phyloP scores from a whole-genome alignment of 2,888 invertebrate species.

The Drosophila quasianomalipes region DNA sequence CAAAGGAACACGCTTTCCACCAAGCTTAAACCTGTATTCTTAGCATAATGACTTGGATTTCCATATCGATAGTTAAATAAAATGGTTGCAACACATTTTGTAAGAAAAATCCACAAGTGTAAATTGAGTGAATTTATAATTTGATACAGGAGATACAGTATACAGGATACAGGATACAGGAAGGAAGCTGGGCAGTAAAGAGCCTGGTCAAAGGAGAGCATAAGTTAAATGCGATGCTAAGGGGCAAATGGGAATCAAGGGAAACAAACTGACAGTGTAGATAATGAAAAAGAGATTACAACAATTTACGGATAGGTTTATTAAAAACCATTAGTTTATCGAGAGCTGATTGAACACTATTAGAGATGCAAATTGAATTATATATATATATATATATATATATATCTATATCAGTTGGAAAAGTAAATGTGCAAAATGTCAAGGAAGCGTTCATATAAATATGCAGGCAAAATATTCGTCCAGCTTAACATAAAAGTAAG shows the following conservation, averaged over 20 bases:
- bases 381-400: not conserved
- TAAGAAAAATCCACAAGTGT: not conserved
- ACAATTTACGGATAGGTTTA: not conserved
- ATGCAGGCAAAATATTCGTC: conserved; percentile 22
- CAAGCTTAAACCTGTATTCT: not conserved
- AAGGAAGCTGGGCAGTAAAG: not conserved
- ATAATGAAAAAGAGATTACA: not conserved
- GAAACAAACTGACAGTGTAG: not conserved
- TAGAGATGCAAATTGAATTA: not conserved
- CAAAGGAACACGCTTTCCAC: not conserved
- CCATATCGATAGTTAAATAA: not conserved
- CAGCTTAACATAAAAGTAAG: conserved; percentile 57
- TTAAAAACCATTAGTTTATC: not conserved
- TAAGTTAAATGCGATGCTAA: not conserved
- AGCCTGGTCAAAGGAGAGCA: conserved; percentile 5
- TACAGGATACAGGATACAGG: not conserved
- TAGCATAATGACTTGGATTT: not conserved
- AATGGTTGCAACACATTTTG: not conserved
- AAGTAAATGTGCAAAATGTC: not conserved
- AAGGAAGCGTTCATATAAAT: not conserved
- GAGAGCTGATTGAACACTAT: not conserved
- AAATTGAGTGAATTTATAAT: conserved; percentile 50
- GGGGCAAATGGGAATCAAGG: not conserved
- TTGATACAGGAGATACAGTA: conserved; percentile 12
- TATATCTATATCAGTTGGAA: not conserved